Conservation (phyloP, 2,797 vertebrate genomes). For the Bucorvus abyssinicus region DNA sequence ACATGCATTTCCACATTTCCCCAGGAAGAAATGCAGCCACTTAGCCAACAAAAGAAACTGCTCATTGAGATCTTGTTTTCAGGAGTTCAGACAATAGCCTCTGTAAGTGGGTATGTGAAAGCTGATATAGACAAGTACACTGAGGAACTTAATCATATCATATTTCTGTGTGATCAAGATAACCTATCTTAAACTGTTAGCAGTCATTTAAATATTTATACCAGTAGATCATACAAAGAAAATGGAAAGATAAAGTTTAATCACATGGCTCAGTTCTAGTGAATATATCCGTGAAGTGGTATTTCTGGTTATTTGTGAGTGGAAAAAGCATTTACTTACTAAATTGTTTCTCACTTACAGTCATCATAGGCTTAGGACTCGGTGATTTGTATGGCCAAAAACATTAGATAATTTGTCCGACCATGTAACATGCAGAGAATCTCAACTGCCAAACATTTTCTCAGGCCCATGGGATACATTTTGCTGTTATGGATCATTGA, state of each 20-base stretch:
- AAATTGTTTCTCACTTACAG: not conserved
- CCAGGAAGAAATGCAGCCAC: not conserved
- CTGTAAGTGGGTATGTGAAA: not conserved
- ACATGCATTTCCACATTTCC: not conserved
- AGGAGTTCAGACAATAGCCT: not conserved
- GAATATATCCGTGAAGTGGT: not conserved
- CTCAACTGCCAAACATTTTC: not conserved
- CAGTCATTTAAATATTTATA: constrained; percentile 13
- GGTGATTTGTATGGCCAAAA: not conserved
- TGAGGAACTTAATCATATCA: not conserved
- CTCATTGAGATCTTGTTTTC: constrained; percentile 3
- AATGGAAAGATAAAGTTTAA: not conserved
- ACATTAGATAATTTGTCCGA: not conserved
- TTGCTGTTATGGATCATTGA: not conserved
- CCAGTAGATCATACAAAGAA: not conserved
- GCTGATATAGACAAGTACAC: not conserved
- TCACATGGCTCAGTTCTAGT: not conserved
- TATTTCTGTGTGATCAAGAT: not conserved
- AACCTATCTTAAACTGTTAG: not conserved
- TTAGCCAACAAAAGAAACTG: constrained; percentile 27
- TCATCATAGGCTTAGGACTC: not conserved
- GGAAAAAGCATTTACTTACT: not conserved
- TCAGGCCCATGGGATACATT: not conserved
- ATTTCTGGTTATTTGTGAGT: not conserved
- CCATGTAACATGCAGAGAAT: not conserved